Evolutionary conservation across 2,797 vertebrate species (phyloP).

Genomic region (Carduelis carduelis): DNA sequence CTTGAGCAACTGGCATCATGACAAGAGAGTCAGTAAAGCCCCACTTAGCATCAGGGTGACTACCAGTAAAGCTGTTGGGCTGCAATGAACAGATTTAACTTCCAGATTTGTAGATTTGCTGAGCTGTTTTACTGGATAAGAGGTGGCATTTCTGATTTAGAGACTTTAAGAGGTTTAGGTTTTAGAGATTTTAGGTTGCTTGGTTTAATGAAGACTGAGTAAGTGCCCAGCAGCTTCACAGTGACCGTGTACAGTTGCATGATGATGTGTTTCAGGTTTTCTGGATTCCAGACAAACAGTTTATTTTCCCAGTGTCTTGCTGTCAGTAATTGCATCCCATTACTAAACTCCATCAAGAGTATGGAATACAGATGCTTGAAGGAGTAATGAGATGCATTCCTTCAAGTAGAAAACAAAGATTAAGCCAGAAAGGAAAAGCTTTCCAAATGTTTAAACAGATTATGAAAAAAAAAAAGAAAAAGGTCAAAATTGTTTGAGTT

Average conservation of each 20-base stretch:
- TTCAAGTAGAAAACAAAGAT: neutral
- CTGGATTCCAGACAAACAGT: neutral
- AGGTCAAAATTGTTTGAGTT: neutral
- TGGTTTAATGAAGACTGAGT: neutral
- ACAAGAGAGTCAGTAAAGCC: neutral
- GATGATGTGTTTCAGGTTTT: neutral
- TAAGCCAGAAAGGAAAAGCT: neutral
- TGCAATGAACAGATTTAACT: neutral
- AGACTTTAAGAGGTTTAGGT: neutral
- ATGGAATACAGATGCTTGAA: neutral
- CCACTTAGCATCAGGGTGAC: neutral
- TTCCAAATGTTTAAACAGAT: neutral
- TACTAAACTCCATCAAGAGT: neutral
- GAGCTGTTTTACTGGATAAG: neutral
- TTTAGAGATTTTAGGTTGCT: neutral
- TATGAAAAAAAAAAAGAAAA: fast-evolving
- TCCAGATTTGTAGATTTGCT: neutral
- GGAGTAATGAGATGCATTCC: neutral
- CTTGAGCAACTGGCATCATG: neutral
- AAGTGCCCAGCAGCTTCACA: neutral
- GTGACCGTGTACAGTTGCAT: neutral
- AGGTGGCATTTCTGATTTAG: neutral
- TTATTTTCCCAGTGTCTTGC: neutral
- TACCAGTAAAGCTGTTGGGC: neutral
- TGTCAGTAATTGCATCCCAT: neutral